Conservation (phyloP, 2,888 invertebrate species). For the Epirrita christyi region DNA sequence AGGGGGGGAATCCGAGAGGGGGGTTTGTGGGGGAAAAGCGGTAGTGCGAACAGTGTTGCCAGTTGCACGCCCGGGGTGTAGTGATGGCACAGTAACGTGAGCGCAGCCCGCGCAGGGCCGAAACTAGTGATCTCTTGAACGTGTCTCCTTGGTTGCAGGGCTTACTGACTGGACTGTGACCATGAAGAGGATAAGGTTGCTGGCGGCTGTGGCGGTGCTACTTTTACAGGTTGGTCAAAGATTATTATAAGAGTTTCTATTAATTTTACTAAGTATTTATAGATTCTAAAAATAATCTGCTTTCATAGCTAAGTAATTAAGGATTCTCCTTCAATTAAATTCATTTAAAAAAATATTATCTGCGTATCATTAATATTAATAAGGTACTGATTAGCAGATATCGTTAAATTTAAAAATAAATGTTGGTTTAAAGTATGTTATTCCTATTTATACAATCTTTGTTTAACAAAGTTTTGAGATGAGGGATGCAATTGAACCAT, state of each 20-base stretch:
- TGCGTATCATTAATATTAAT: no score
- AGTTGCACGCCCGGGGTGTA: constrained; percentile 44
- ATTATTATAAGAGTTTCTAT: constrained; percentile 17
- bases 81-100: constrained; percentile 53
- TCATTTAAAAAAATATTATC: no score
- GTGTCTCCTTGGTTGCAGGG: constrained; percentile 79
- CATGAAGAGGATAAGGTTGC: constrained; percentile 81
- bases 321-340: neutral
- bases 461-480: no score
- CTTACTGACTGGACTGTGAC: constrained; percentile 72
- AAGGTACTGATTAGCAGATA: no score
- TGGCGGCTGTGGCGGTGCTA: constrained; percentile 77
- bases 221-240: constrained; percentile 71
- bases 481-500: no score
- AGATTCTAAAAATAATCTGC: neutral
- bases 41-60: constrained; percentile 38
- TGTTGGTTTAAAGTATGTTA: no score
- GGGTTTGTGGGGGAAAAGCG: constrained; percentile 34
- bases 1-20: constrained; percentile 36
- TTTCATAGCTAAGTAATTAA: neutral
- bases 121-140: constrained; percentile 65
- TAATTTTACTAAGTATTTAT: neutral
- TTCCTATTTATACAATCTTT: no score
- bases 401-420: no score
- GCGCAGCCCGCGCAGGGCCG: constrained; percentile 56